These are phyloP conservation scores for Fukomys damarensis DNA, from an alignment of 2,113 vertebrate genomes.

Conservation along the genomic window DNA sequence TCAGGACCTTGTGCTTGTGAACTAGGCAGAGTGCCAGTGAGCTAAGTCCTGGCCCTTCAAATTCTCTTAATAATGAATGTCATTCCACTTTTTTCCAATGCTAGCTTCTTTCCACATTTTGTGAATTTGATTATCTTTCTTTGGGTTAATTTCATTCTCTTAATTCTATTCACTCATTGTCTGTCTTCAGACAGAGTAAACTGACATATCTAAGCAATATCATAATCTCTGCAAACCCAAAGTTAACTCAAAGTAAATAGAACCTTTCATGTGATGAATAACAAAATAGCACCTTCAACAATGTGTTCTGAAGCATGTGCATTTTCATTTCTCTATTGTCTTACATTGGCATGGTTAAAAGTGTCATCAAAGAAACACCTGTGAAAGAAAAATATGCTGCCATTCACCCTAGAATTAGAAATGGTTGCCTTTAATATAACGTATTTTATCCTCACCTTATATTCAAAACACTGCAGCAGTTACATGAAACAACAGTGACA, in stretches of 20 bases:
- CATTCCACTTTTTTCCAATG: neutral
- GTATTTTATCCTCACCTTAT: conserved; percentile 1
- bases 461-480: conserved; percentile 52
- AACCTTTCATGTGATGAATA: neutral
- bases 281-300: neutral
- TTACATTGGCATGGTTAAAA: neutral
- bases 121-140: neutral
- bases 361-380: neutral
- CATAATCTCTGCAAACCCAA: conserved; percentile 5
- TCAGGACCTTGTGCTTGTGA: too few species aligned
- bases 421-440: conserved; percentile 50
- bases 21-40: too few species aligned
- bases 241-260: neutral
- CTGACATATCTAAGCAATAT: neutral
- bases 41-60: too few species aligned
- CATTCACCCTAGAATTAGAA: conserved; percentile 45
- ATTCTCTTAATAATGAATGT: neutral
- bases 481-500: conserved; percentile 54
- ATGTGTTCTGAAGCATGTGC: neutral
- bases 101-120: neutral
- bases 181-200: neutral
- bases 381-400: neutral
- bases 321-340: neutral
- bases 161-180: neutral
- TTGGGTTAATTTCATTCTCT: neutral